These are phyloP conservation scores for Amphipoea lucens DNA, from an alignment of 2,888 invertebrate genomes.

Conservation along the genomic window DNA sequence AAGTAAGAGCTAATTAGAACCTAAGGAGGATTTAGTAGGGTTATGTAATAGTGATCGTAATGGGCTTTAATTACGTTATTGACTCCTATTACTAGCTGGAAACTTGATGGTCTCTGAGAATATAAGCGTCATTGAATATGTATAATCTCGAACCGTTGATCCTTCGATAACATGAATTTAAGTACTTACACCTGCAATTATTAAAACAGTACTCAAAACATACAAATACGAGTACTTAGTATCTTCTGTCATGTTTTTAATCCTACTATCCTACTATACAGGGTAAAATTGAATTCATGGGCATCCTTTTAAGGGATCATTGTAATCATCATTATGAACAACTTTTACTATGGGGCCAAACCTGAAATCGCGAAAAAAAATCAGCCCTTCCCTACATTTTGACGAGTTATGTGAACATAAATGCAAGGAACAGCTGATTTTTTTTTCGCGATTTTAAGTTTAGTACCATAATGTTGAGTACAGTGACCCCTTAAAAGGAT, in stretches of 20 bases:
- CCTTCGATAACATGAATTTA: neutral
- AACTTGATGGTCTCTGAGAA: neutral
- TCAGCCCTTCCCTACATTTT: too few species aligned
- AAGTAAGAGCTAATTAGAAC: conserved; percentile 65
- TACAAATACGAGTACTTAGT: too few species aligned
- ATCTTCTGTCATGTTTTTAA: conserved; percentile 14
- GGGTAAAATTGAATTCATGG: too few species aligned
- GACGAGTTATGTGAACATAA: too few species aligned
- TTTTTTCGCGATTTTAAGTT: too few species aligned
- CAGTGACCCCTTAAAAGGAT: too few species aligned
- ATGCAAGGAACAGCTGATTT: too few species aligned
- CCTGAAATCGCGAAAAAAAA: too few species aligned
- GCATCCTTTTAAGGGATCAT: too few species aligned
- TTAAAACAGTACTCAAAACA: neutral
- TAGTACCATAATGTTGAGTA: too few species aligned
- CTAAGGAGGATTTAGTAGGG: conserved; percentile 13
- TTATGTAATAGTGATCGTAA: conserved; percentile 31
- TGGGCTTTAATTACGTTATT: conserved; percentile 26
- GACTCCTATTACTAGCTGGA: neutral
- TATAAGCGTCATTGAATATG: neutral
- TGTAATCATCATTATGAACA: too few species aligned
- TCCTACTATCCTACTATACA: neutral
- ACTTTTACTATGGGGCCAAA: too few species aligned
- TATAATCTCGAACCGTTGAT: neutral
- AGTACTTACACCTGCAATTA: conserved; percentile 11